phyloP scores from a whole-genome alignment of 2,888 invertebrate species.

The Catocala nupta region DNA sequence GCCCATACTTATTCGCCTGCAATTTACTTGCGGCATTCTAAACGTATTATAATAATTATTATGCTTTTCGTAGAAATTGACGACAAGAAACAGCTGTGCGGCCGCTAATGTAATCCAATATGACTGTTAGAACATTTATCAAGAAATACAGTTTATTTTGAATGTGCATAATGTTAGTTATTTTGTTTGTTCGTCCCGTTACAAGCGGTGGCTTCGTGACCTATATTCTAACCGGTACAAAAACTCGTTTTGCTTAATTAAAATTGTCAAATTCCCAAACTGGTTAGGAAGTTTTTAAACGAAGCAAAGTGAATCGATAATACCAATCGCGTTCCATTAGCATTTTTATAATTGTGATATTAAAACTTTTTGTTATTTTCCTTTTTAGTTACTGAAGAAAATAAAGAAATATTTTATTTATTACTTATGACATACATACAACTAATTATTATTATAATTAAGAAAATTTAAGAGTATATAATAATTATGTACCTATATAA shows the following conservation, averaged over 20 bases:
- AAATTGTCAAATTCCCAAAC: conserved; percentile 25
- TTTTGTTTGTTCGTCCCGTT: conserved; percentile 17
- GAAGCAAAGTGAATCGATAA: conserved; percentile 19
- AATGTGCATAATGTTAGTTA: background rate
- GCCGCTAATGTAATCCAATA: too few species aligned
- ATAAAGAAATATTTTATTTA: too few species aligned
- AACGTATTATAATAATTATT: too few species aligned
- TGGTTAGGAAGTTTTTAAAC: conserved; percentile 28
- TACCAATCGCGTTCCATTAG: conserved; percentile 2
- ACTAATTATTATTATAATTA: too few species aligned
- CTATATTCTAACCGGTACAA: conserved; percentile 44
- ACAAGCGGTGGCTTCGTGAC: conserved; percentile 24
- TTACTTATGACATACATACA: too few species aligned
- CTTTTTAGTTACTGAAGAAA: too few species aligned
- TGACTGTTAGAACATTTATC: background rate
- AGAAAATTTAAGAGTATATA: too few species aligned
- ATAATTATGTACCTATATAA: too few species aligned
- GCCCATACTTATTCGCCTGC: too few species aligned
- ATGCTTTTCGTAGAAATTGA: too few species aligned
- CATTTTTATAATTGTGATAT: background rate
- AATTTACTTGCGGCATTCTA: too few species aligned
- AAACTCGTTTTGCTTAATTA: conserved; percentile 33
- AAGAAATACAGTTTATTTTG: conserved; percentile 1
- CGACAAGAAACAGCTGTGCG: too few species aligned
- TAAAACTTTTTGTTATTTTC: background rate